Base-by-base conservation (phyloP, 2,888 invertebrate species). In the Dermolepida albohirtum region DNA sequence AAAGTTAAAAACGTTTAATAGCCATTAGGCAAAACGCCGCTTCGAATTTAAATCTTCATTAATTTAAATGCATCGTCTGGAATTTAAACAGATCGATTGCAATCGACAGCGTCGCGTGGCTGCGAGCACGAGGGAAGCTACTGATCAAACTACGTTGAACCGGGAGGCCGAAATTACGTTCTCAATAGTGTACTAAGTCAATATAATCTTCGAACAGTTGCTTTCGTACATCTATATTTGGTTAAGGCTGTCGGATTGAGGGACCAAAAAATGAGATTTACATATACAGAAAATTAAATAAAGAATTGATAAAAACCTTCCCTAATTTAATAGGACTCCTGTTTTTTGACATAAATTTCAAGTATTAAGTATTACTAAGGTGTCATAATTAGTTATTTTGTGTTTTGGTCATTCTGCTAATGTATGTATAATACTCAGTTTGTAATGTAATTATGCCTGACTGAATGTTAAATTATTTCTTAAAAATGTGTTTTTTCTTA, bases 11-110 rank as follows among this genome's bases (percentile, higher is more conserved):
- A 52, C 34, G 4, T 29, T 52, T 52, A 52, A 52, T 29, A 12
- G 29, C 51, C 34, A 52, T 52, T 52, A 52, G 14, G 14, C 14
- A 52, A 52, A 52, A 52, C 14, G 51, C n/a, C 49, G 1, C 17
- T 11, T 29, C 12, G 54, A 34, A 52, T 41, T 43, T 64, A 43
- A 64, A 64, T 43, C 64, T 54, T 40, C 52, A 43, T 64, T 64
- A 40, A 64, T 64, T 64, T 64, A 64, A 64, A 64, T 64, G 44
- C 49, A 39, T 52, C 43, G 41, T 27, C 16, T 12, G 29, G 44
- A 64, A 44, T 43, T 64, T 64, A 64, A 64, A 54, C 54, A 64
- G 64, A 52, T 52, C 64, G 64, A 52, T 64, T 52, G 64, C 64
- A 64, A 52, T 52, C 51, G 51, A 52, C 51, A 12, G 14, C 51